Evolutionary conservation across 1,140 invertebrate species (phyloP).

Genomic region (Octopus sinensis): DNA sequence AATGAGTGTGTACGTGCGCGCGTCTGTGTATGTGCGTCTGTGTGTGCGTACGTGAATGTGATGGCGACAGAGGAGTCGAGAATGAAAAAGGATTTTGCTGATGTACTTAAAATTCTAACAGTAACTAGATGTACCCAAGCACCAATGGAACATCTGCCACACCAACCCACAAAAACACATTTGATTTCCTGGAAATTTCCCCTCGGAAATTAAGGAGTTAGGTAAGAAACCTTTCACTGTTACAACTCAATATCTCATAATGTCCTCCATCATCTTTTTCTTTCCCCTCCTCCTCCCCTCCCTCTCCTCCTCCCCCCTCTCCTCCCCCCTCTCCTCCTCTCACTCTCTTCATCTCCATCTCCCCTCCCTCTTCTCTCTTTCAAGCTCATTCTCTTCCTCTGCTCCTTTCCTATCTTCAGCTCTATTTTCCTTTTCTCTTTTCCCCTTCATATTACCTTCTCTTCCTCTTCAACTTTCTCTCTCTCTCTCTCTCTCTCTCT

Average conservation of each 20-base stretch:
- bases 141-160: too few species aligned
- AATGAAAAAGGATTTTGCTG: too few species aligned
- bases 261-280: neutral
- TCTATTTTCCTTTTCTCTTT: neutral
- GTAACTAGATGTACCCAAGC: too few species aligned
- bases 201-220: neutral
- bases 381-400: neutral
- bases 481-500: neutral
- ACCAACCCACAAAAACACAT: neutral
- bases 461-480: neutral
- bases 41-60: neutral
- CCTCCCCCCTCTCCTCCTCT: neutral
- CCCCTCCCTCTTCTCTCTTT: neutral
- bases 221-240: neutral
- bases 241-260: neutral
- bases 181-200: neutral
- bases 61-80: neutral
- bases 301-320: neutral
- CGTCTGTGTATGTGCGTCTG: neutral
- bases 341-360: neutral
- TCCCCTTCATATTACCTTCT: neutral
- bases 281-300: neutral
- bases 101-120: too few species aligned
- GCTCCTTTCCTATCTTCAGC: neutral
- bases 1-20: neutral